Base-by-base conservation (phyloP, 1,140 invertebrate species). In the Phthorimaea operculella region DNA sequence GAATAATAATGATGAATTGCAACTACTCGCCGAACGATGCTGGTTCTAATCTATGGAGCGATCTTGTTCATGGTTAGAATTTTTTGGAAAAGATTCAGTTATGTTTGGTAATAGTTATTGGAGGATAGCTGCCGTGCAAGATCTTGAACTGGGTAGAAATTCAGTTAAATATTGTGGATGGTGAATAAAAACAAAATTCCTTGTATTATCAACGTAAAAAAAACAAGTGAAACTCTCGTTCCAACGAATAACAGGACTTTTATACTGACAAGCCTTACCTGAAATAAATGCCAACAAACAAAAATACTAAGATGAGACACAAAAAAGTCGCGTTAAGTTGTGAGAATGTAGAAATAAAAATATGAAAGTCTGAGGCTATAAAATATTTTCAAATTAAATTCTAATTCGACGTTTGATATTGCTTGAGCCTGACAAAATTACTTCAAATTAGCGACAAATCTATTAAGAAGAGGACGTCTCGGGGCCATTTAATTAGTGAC, bases 1-100 rank as follows among this genome's bases (percentile, higher is more conserved):
- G 81, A 84, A 84, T 84, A 84, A 84, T 82, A 84, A 84, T 84
- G 81, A 84, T 84, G 81, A 84, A 84, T 84, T 81, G 79, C 81
- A 80, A 79, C 81, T 84, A 21, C 48, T 50, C 63, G 65, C 69
- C 65, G 72, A 67, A 68, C 62, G 66, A 68, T 76, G 73, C 72
- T 70, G 63, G 64, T 73, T 72, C 72, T 74, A 79, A 76, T 79
- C 77, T 76, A 73, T 72, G 63, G 63, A 68, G 53, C 61, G 52
- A 64, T 69, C 72, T 65, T 66, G 63, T 54, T 63, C 33, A n/a
- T 57, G 60, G 59, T 55, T 59, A 58, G 28, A 28, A 57, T 58
- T 58, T 52, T 54, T 39, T 39, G 8, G 2, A 39, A 39, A 39
- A n/a, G 4, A 28, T 28, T 28, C 21, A 2, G 21, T 28, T 28